Percentiles rank a stretch among this genome's conserved stretches.
Conservation (phyloP, 2,797 vertebrate species). For the Sciurus vulgaris region DNA sequence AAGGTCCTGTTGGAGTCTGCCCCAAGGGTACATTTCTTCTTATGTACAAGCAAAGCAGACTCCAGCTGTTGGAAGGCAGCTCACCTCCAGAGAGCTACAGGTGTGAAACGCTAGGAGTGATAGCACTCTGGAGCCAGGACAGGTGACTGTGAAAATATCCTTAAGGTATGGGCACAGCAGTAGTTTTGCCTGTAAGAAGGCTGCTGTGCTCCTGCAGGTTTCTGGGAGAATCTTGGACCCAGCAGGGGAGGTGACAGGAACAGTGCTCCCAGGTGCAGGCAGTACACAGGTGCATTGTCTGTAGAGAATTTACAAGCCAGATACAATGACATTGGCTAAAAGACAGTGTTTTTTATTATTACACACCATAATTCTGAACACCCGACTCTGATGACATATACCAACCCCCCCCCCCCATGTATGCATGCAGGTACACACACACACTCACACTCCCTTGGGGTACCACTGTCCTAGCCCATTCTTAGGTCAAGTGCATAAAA, state of each 20-base stretch:
- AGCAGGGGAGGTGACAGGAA: neutral
- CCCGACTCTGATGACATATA: neutral
- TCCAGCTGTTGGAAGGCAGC: neutral
- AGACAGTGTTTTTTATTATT: neutral
- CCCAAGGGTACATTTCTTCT: neutral
- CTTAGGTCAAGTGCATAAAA: neutral
- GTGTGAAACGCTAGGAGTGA: neutral
- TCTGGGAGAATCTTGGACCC: neutral
- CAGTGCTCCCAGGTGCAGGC: neutral
- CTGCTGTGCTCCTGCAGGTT: neutral
- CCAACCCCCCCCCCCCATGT: accelerated
- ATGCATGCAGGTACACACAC: too few relatives aligned
- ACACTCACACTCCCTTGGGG: neutral
- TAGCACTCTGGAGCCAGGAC: accelerated
- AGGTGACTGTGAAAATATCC: neutral
- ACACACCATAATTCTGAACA: neutral
- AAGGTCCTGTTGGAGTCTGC: neutral
- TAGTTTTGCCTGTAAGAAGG: neutral
- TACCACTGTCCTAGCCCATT: neutral
- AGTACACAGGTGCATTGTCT: neutral
- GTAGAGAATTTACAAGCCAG: neutral
- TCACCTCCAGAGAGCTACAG: neutral
- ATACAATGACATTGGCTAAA: neutral
- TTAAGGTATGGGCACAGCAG: neutral
- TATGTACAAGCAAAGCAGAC: neutral